Conservation (phyloP, 2,113 vertebrate genomes). For the Ondatra zibethicus region DNA sequence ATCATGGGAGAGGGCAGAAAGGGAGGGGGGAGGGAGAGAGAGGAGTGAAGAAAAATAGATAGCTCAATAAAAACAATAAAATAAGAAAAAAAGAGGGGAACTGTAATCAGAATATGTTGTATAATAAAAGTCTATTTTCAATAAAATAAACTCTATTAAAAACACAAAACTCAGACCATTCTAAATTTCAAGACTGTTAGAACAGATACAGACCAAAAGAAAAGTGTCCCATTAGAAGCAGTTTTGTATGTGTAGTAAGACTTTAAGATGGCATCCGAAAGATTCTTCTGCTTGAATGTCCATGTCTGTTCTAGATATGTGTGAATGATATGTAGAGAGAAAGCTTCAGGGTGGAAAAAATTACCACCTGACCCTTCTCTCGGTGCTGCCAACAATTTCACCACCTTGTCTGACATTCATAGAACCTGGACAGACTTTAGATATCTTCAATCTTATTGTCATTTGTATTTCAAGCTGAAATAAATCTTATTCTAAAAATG, state of each 20-base stretch:
- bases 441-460: neutral
- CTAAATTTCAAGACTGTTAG: neutral
- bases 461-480: neutral
- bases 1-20: too few species aligned
- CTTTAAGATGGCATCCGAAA: neutral
- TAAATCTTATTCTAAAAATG: neutral
- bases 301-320: neutral
- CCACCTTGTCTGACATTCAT: neutral
- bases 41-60: too few species aligned
- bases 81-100: too few species aligned
- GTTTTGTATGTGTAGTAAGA: neutral
- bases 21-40: too few species aligned
- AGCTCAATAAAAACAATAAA: too few species aligned
- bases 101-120: too few species aligned
- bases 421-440: neutral
- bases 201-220: neutral
- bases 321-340: neutral
- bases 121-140: too few species aligned
- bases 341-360: neutral
- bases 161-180: neutral
- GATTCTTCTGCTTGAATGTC: neutral
- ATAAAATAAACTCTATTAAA: too few species aligned
- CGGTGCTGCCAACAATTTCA: neutral
- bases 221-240: neutral
- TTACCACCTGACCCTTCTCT: neutral